Conservation (phyloP, 2,113 vertebrate genomes). For the Oreotrochilus melanogaster region DNA sequence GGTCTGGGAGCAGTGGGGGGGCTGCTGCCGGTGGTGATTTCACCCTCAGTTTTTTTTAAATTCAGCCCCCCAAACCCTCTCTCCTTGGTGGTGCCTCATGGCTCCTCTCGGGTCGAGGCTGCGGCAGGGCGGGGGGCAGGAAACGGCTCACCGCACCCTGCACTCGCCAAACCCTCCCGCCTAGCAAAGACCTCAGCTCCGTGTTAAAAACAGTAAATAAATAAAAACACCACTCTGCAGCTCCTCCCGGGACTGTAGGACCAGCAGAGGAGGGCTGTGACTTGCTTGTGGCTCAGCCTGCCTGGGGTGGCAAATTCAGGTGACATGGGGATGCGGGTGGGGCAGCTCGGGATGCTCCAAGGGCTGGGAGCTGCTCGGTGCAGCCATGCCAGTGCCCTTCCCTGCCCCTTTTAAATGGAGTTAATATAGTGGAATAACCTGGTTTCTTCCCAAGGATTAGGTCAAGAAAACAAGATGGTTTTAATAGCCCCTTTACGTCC, state of each 20-base stretch:
- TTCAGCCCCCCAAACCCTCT: neutral
- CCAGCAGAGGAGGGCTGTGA: neutral
- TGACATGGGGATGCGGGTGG: fast-evolving
- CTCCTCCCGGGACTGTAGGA: neutral
- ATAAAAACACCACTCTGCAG: neutral
- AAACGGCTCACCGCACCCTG: conserved; percentile 42
- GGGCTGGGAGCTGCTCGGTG: neutral
- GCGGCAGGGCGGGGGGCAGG: conserved; percentile 32
- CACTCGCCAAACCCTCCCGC: neutral
- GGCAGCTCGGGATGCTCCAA: neutral
- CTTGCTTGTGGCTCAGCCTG: fast-evolving
- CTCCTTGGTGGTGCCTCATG: neutral
- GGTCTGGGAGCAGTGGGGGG: fast-evolving
- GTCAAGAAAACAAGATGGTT: conserved; percentile 23
- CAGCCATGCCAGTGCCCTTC: fast-evolving
- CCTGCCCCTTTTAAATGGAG: neutral
- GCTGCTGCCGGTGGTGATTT: fast-evolving
- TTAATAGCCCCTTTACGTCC: neutral
- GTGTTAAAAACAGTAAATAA: neutral
- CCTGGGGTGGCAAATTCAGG: neutral
- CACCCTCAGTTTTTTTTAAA: neutral
- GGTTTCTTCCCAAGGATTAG: conserved; percentile 17
- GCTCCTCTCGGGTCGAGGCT: neutral
- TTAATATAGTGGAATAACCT: neutral
- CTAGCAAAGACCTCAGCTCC: neutral